Evolutionary conservation across 2,113 vertebrate species (phyloP).

Genomic region (Romanogobio albipinnatus): DNA sequence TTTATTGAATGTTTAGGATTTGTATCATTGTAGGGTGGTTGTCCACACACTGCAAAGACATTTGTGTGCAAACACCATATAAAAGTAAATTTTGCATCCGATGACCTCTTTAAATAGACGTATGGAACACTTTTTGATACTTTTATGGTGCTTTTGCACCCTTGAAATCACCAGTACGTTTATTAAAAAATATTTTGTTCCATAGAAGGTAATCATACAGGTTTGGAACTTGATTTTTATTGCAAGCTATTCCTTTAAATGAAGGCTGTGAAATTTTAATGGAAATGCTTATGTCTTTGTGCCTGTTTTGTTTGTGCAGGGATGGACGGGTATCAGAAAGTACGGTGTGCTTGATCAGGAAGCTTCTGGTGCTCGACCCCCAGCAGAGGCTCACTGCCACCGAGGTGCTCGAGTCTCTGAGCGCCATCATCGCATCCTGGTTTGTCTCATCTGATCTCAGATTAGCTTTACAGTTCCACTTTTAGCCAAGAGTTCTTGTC

Average conservation of each 20-base stretch:
- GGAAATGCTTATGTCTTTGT: not conserved
- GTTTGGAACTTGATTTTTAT: not conserved
- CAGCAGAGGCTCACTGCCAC: constrained; percentile 93
- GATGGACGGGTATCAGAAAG: constrained; percentile 96
- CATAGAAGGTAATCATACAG: not conserved
- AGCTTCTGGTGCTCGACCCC: constrained; percentile 94
- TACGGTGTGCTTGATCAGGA: constrained; percentile 96
- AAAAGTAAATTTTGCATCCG: no score
- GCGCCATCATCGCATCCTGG: constrained; percentile 95
- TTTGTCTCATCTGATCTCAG: constrained; percentile 61
- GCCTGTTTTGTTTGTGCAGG: constrained; percentile 68
- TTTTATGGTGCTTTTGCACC: not conserved
- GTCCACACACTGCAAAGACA: no score
- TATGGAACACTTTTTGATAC: no score
- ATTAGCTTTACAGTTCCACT: not conserved
- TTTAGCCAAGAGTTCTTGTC: not conserved
- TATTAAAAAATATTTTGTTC: not conserved
- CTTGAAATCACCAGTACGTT: not conserved
- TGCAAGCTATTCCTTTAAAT: not conserved
- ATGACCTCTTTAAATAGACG: no score
- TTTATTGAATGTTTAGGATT: no score
- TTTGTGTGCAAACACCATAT: no score
- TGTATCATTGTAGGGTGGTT: no score
- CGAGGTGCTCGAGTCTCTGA: constrained; percentile 93
- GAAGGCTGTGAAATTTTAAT: not conserved